A percentile compares a stretch with the other conserved stretches of the same genome.
Conservation (phyloP, 2,797 vertebrate species). For the Pangasius djambal region DNA sequence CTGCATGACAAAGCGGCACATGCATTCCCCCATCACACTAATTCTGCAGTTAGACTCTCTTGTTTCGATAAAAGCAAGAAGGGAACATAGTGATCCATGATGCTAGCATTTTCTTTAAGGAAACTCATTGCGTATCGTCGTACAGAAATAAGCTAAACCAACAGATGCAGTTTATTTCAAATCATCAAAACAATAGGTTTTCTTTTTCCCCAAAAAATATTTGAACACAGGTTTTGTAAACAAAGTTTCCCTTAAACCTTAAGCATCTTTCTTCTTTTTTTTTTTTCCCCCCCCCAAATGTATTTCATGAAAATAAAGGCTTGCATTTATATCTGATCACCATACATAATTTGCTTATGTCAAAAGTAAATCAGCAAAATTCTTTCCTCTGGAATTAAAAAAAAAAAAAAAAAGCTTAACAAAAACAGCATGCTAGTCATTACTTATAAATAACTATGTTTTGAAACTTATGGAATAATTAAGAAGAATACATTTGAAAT, state of each 20-base stretch:
- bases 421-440: conserved; percentile 67
- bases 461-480: conserved; percentile 71
- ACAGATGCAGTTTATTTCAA: conserved; percentile 74
- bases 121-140: conserved; percentile 15
- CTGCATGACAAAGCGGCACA: not conserved
- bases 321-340: conserved; percentile 63
- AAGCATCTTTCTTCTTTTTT: conserved; percentile 68
- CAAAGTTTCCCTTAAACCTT: conserved; percentile 84
- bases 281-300: conserved; percentile 48
- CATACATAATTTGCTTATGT: conserved; percentile 64
- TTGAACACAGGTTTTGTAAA: conserved; percentile 86
- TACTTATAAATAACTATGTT: conserved; percentile 74
- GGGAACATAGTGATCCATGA: conserved; percentile 6
- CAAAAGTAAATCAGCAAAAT: conserved; percentile 67
- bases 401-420: conserved; percentile 31
- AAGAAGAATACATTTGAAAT: conserved; percentile 67
- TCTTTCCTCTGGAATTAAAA: conserved; percentile 50
- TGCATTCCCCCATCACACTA: not conserved
- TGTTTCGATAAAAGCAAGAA: not conserved
- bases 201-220: conserved; percentile 76
- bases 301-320: conserved; percentile 74
- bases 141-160: conserved; percentile 65
- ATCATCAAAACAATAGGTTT: conserved; percentile 73
- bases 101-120: conserved; percentile 4
- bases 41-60: no score